Percentiles rank a stretch among this genome's conserved stretches.
These are phyloP conservation scores for Zoanthus gigantus DNA, from an alignment of 92 coral and sea anemone genomes.

Conservation along the genomic window DNA sequence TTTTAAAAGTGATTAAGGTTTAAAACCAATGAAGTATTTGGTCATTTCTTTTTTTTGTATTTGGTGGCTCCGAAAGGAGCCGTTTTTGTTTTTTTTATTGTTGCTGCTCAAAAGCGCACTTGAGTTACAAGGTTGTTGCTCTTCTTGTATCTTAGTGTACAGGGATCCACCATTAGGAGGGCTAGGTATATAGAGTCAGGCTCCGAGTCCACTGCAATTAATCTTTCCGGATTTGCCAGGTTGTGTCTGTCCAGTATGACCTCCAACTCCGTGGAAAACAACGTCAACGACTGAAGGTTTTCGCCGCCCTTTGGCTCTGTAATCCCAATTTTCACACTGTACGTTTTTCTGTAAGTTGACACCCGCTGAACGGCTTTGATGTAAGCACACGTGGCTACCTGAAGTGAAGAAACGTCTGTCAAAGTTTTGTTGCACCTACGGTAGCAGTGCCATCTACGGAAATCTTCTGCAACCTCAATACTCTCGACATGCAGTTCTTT, in stretches of 20 bases:
- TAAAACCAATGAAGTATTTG: background rate
- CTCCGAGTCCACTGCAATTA: background rate
- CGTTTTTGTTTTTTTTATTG: slow-evolving; percentile 54
- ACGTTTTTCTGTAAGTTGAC: background rate
- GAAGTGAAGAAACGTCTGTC: background rate
- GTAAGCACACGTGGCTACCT: background rate
- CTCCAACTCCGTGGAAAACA: background rate
- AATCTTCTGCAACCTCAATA: background rate
- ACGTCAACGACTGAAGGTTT: background rate
- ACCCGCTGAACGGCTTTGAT: slow-evolving; percentile 6
- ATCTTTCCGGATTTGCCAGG: background rate
- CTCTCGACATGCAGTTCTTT: background rate
- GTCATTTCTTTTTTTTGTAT: slow-evolving; percentile 21
- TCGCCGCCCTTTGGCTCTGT: background rate
- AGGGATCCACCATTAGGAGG: background rate
- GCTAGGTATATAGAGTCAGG: slow-evolving; percentile 6
- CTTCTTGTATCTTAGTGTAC: background rate
- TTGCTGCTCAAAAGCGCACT: background rate
- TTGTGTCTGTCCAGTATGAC: background rate
- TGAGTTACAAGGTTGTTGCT: slow-evolving; percentile 10
- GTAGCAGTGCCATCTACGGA: background rate
- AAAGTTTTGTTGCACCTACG: slow-evolving; percentile 10
- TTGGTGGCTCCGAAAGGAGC: slow-evolving; percentile 83
- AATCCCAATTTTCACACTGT: background rate
- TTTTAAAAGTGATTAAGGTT: background rate